Evolutionary conservation across 2,113 vertebrate species (phyloP), one percentile per base, ranked within the genome.

Genomic region (Prionailurus bengalensis): DNA sequence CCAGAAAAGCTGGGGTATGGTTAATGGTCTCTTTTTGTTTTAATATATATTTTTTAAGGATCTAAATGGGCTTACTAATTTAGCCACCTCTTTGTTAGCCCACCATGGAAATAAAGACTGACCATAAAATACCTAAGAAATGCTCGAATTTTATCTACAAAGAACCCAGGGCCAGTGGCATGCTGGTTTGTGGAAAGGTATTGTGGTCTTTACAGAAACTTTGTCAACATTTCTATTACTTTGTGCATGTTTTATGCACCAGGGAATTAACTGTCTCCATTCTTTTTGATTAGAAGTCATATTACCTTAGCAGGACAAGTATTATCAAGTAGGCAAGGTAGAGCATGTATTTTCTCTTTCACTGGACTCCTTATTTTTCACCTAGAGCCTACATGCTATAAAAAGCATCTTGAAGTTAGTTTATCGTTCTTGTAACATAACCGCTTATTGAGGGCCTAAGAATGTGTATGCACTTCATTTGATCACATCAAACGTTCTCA

Each of bases 181-280:
- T 16, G 7, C 14, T 70, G 33, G 42, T 42, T 89, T 70, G 61
- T 66, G 51, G 65, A 88, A 94, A 33, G 58, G 27, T 74, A 25
- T 42, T 89, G 73, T 87, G 16, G 48, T 74, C 42, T 81, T 51
- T 25, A 51, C 3, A 91, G 58, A 89, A 70, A 58, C 21, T 27
- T 36, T 94, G 27, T 91, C 45, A 94, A 39, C 39, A 87, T 83
- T 96, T 93, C 73, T 89, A 31, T 88, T 63, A 53, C 48, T 93
- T 84, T 88, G 42, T 81, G 33, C 17, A 53, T 5, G 5, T 74
- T 78, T 89, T 83, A 65, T 89, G 79, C 33, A 74, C 81, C 25
- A 42, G 63, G 25, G 58, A 96, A 93, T 92, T 92, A 70, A 87
- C 58, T n/a, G 9, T 91, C 39, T 65, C 81, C 36, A 6, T 23